Conservation (phyloP, 1,140 invertebrate species). For the Anastrepha ludens region DNA sequence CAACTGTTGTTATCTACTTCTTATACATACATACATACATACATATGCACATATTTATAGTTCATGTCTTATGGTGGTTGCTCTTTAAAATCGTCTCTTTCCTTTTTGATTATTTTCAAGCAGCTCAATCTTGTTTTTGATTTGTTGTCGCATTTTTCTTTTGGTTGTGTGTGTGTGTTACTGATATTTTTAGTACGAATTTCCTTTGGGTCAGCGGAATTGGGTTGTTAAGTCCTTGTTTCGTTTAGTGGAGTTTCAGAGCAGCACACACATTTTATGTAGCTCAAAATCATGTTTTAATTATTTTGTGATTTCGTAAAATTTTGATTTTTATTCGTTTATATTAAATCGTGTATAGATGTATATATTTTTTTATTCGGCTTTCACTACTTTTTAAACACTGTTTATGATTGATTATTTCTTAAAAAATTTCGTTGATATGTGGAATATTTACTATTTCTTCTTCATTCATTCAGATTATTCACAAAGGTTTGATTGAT, state of each 20-base stretch:
- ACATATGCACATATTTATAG: neutral
- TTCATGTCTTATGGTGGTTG: neutral
- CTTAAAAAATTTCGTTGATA: constrained; percentile 37
- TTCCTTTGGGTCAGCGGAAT: too few relatives aligned
- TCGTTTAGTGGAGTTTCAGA: neutral
- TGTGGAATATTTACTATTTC: neutral
- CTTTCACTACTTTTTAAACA: neutral
- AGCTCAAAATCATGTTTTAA: neutral
- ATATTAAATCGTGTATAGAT: neutral
- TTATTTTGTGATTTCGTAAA: neutral
- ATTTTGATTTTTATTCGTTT: neutral
- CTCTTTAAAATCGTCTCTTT: neutral
- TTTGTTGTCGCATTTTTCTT: too few relatives aligned
- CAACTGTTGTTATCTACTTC: neutral
- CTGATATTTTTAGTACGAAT: neutral
- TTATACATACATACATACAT: too few relatives aligned
- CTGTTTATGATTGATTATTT: neutral
- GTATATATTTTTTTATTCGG: neutral
- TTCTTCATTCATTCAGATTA: neutral
- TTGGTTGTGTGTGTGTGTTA: neutral
- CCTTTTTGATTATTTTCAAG: neutral
- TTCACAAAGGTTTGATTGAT: neutral
- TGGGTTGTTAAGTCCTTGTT: neutral
- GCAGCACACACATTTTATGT: too few relatives aligned
- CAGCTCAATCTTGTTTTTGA: neutral